Conservation (phyloP, 2,888 invertebrate species). For the Argynnis bischoffii region DNA sequence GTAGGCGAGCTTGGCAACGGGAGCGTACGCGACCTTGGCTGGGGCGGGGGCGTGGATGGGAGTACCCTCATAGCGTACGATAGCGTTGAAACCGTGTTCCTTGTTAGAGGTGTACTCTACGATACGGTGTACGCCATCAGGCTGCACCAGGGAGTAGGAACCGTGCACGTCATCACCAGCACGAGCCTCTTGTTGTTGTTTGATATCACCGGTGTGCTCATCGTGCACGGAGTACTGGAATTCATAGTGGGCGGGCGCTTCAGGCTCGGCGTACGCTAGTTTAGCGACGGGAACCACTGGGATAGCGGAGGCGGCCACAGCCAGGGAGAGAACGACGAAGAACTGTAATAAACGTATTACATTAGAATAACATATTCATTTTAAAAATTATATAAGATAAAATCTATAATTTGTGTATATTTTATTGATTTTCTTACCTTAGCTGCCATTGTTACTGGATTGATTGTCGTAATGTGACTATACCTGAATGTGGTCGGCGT, state of each 20-base stretch:
- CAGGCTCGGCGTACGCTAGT: constrained; percentile 60
- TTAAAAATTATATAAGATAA: neutral
- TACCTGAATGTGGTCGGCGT: constrained; percentile 49
- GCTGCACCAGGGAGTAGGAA: constrained; percentile 74
- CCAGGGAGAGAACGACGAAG: constrained; percentile 59
- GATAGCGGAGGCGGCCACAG: constrained; percentile 48
- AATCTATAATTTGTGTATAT: neutral
- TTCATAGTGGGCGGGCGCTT: constrained; percentile 69
- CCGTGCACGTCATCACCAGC: constrained; percentile 71
- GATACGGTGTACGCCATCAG: constrained; percentile 71
- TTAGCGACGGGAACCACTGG: constrained; percentile 53
- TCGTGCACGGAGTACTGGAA: constrained; percentile 75
- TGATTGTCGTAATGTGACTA: constrained; percentile 57
- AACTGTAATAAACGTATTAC: constrained; percentile 24
- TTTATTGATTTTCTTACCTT: constrained; percentile 48
- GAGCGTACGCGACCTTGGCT: constrained; percentile 27
- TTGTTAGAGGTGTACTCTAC: constrained; percentile 74
- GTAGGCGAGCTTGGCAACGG: constrained; percentile 28
- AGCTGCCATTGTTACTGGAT: constrained; percentile 68
- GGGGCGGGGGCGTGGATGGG: constrained; percentile 41
- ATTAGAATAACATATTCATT: neutral
- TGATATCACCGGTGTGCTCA: constrained; percentile 70
- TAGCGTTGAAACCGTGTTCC: constrained; percentile 72
- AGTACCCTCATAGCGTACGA: constrained; percentile 64
- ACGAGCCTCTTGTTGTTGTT: constrained; percentile 73